Evolutionary conservation across 2,113 vertebrate genomes (phyloP).

Genomic region (Lethenteron camtschaticum): DNA sequence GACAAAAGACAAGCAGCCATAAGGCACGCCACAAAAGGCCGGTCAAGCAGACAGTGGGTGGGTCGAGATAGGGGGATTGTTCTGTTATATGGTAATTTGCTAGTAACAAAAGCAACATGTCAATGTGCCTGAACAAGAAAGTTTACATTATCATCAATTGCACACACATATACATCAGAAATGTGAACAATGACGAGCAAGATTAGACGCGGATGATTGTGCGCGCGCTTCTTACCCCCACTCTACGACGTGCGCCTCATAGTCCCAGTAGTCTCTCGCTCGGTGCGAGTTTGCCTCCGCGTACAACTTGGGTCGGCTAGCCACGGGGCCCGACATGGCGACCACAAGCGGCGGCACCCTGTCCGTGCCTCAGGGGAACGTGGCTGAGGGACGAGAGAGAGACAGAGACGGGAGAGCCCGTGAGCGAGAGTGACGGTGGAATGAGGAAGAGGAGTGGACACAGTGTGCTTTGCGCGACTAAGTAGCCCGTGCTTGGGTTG

Average conservation of each 20-base stretch:
- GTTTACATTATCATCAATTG: not conserved
- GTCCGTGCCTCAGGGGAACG: slow-evolving; percentile 6
- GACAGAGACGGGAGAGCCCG: slow-evolving; percentile 15
- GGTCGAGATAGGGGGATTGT: too few species aligned
- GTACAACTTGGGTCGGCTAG: slow-evolving; percentile 83
- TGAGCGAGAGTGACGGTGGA: slow-evolving; percentile 11
- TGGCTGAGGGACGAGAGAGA: slow-evolving; percentile 14
- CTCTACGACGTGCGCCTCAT: slow-evolving; percentile 68
- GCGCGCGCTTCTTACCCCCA: slow-evolving; percentile 50
- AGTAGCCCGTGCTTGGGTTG: not conserved
- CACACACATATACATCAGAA: not conserved
- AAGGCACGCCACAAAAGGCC: too few species aligned
- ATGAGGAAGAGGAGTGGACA: slow-evolving; percentile 8
- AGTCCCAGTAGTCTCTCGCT: slow-evolving; percentile 93
- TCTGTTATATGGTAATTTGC: not conserved
- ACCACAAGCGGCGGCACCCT: slow-evolving; percentile 20
- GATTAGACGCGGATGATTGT: not conserved
- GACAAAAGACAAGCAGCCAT: too few species aligned
- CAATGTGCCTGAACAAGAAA: not conserved
- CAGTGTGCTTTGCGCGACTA: too few species aligned
- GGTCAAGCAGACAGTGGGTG: too few species aligned
- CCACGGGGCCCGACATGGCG: slow-evolving; percentile 77
- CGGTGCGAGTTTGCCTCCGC: slow-evolving; percentile 84
- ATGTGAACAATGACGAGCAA: not conserved
- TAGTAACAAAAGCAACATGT: not conserved